Evolutionary conservation across 2,888 invertebrate genomes (phyloP), one percentile per base, ranked within the genome.

Genomic region (Aromia moschata): DNA sequence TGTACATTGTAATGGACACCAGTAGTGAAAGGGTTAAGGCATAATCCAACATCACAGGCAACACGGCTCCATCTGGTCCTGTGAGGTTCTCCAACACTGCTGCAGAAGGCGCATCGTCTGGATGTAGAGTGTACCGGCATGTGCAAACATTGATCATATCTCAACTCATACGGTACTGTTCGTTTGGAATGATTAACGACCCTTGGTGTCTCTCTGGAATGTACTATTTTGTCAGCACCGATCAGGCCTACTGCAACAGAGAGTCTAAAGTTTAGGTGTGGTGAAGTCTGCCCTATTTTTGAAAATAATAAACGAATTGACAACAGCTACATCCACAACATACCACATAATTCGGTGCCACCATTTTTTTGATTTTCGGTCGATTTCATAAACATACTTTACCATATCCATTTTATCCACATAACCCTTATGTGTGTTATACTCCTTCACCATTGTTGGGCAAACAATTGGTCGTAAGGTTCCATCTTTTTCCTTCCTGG

Each of bases 311-410:
- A 41, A 41, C 2, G 41, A 17, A 41, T 41, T 41, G 2, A 41
- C 41, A 4, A 41, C 4, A n/a, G 41, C 18, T 17, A 41, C n/a
- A 18, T 41, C 41, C 2, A 41, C 1, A 1, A 41, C 17, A 41
- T 40, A 17, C 40, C 40, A 40, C 5, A 16, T 16, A 16, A 40
- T 40, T 3, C 16, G 15, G n/a, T 40, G 16, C 40, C 40, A 40
- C 73, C 70, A 72, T 65, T 73, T 74, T 56, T 61, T 66, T 30
- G 60, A 64, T 55, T 73, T 72, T 18, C 70, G 43, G 51, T 72
- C 58, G 14, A 67, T 60, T 47, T 71, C 69, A 56, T 75, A 74
- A 20, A 54, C 36, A 14, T 62, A 56, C 57, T 67, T 68, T 14
- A 67, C 31, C 66, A 61, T 64, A 51, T 75, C 71, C 36, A 62